phyloP scores from a whole-genome alignment of 2,888 invertebrate genomes.

The Nomada fucata region DNA sequence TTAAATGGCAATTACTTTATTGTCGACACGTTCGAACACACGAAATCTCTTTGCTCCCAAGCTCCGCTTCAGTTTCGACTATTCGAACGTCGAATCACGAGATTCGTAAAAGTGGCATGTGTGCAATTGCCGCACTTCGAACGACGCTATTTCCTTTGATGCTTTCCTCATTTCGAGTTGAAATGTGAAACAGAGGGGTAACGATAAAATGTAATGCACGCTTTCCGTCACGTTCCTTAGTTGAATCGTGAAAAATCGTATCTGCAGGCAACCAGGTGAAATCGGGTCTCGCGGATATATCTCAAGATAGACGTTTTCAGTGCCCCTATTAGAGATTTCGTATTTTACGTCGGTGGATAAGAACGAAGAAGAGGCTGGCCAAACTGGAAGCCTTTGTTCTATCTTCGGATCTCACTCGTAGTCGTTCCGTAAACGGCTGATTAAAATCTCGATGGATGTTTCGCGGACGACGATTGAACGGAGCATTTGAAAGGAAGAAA shows the following conservation, averaged over 20 bases:
- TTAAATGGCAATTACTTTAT: constrained; percentile 1
- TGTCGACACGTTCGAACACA: background rate
- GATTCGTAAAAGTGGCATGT: background rate
- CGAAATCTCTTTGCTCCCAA: background rate
- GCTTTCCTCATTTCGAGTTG: background rate
- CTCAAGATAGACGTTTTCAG: constrained; percentile 12
- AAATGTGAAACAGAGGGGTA: background rate
- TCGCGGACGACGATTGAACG: no score
- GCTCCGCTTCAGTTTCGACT: background rate
- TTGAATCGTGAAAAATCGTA: background rate
- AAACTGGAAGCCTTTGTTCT: background rate
- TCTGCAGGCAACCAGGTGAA: background rate
- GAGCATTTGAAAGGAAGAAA: background rate
- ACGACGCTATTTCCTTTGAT: background rate
- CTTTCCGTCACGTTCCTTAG: no score
- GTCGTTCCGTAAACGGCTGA: constrained; percentile 8
- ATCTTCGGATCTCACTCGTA: constrained; percentile 2
- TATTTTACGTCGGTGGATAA: constrained; percentile 12
- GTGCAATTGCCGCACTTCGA: background rate
- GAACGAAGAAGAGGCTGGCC: constrained; percentile 15
- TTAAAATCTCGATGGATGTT: constrained; percentile 7
- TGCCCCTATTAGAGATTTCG: constrained; percentile 35
- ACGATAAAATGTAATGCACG: background rate
- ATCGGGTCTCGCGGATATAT: constrained; percentile 4
- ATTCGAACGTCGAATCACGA: constrained; percentile 1